Evolutionary conservation across 2,797 vertebrate species (phyloP), one percentile per base, ranked within the genome.

Genomic region (Rhynchotus rufescens): DNA sequence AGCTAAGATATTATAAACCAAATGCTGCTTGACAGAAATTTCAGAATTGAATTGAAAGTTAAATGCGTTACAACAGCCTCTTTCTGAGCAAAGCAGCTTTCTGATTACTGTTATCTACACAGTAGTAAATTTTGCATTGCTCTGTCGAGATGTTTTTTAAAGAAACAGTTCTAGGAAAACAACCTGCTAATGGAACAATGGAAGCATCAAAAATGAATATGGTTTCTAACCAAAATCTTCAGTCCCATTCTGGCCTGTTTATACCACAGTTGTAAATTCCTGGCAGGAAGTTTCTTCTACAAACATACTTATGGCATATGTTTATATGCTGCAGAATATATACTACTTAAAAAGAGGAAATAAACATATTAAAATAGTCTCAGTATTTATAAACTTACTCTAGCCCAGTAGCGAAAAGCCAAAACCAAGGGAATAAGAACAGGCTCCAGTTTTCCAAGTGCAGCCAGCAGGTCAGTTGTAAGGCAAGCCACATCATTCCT

Each of bases 401-500:
- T 98, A 51, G 99, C 99, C 99, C 99, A 99, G 95, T 99, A 98
- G 61, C 99, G 99, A 97, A 99, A 99, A 60, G 99, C 98, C 97
- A 99, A 96, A 86, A 99, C 99, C 97, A 99, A 97, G 3, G 99
- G 99, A 88, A 98, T 98, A 95, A 99, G 96, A 86, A 98, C 97
- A 73, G 99, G 99, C 96, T 99, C 99, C 96, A 98, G 97, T 96
- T 98, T 98, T 51, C 98, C 98, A 90, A 99, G 96, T 6, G 98
- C 98, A 95, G 99, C 98, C 96, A 99, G 97, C 93, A 99, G 98
- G 96, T 99, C 99, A 96, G 99, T 99, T 89, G 99, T 99, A 97
- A 99, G 99, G 97, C 98, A 99, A 80, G 99, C 99, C 20, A 99
- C 98, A 15, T 99, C 99, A 84, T 99, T 99, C 78, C 99, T 99